A percentile compares a stretch with the other conserved stretches of the same genome.
These are phyloP conservation scores for Chymomyza caudatula DNA, from an alignment of 2,888 invertebrate species.

Conservation along the genomic window DNA sequence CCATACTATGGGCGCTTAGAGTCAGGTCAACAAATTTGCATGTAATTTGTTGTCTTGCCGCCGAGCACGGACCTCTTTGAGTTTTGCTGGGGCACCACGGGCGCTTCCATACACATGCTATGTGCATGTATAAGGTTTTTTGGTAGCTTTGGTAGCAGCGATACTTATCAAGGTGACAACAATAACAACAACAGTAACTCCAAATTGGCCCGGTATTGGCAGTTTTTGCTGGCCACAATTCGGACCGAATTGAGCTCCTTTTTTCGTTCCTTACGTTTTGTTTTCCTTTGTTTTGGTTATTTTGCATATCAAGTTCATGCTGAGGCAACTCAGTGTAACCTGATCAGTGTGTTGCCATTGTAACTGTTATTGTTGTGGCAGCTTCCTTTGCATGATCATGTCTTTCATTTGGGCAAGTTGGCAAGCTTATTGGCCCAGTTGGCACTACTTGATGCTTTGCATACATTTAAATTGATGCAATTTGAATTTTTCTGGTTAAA, in stretches of 20 bases:
- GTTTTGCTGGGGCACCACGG: not conserved
- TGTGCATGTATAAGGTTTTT: not conserved
- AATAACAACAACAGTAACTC: slow-evolving; percentile 20
- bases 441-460: slow-evolving; percentile 47
- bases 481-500: slow-evolving; percentile 14
- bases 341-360: slow-evolving; percentile 32
- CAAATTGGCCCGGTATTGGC: slow-evolving; percentile 18
- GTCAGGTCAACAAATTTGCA: slow-evolving; percentile 49
- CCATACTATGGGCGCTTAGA: not conserved
- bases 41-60: slow-evolving; percentile 60
- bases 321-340: slow-evolving; percentile 42
- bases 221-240: not conserved
- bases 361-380: slow-evolving; percentile 9
- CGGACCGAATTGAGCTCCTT: slow-evolving; percentile 53
- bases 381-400: slow-evolving; percentile 35
- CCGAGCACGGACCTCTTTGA: slow-evolving; percentile 15
- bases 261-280: slow-evolving; percentile 25
- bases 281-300: not conserved
- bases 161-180: slow-evolving; percentile 64
- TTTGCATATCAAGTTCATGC: slow-evolving; percentile 62
- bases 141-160: not conserved
- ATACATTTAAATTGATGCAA: slow-evolving; percentile 17
- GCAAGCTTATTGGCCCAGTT: slow-evolving; percentile 55
- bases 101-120: not conserved
- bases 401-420: slow-evolving; percentile 50